Percentiles rank a stretch among this genome's conserved stretches.
Conservation (phyloP, 2,888 invertebrate genomes). For the Euclidia mi region DNA sequence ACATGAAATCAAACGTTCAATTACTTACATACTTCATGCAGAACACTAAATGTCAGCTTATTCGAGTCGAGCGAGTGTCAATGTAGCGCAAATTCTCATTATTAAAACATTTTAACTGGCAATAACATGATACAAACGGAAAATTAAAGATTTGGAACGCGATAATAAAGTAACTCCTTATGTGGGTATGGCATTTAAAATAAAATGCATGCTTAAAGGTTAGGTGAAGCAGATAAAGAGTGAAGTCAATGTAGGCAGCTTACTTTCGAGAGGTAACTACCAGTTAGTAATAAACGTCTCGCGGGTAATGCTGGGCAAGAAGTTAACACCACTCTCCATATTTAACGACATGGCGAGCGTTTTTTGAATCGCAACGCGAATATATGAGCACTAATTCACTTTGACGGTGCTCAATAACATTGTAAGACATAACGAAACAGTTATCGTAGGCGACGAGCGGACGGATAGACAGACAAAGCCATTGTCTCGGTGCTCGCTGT, state of each 20-base stretch:
- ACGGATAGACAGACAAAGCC: constrained; percentile 85
- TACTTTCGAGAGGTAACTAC: constrained; percentile 51
- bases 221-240: constrained; percentile 48
- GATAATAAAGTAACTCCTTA: constrained; percentile 53
- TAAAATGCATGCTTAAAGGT: constrained; percentile 54
- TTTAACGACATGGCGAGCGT: constrained; percentile 56
- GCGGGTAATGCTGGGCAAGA: constrained; percentile 49
- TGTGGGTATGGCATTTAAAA: constrained; percentile 49
- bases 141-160: constrained; percentile 57
- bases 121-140: constrained; percentile 38
- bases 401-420: constrained; percentile 71
- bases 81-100: constrained; percentile 27
- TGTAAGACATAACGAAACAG: constrained; percentile 75
- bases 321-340: constrained; percentile 58
- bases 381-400: constrained; percentile 56
- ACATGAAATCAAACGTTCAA: constrained; percentile 21
- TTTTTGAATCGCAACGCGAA: constrained; percentile 56
- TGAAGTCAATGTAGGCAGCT: constrained; percentile 42
- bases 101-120: constrained; percentile 30
- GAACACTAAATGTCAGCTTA: constrained; percentile 26
- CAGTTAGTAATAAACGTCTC: constrained; percentile 51
- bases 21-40: constrained; percentile 17
- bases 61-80: constrained; percentile 25
- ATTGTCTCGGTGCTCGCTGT: constrained; percentile 80
- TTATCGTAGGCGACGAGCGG: constrained; percentile 76